These are phyloP conservation scores for Phainopepla nitens DNA, from an alignment of 2,113 vertebrate species.

Conservation along the genomic window DNA sequence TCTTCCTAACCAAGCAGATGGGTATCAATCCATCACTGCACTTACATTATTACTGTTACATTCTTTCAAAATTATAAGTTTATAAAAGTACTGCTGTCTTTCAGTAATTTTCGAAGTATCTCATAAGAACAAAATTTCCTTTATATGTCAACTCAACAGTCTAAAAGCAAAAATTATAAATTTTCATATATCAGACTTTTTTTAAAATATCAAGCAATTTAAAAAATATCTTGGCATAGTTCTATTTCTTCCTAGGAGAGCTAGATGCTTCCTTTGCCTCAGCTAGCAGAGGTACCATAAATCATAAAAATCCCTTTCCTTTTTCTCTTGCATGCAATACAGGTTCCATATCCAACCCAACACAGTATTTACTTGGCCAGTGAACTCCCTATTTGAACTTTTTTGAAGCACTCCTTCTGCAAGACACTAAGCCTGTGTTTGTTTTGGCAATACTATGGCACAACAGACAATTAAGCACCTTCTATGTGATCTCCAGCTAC, in stretches of 20 bases:
- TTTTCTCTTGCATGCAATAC: neutral
- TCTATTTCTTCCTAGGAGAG: neutral
- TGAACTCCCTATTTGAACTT: neutral
- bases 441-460: neutral
- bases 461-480: neutral
- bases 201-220: neutral
- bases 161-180: neutral
- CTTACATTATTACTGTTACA: neutral
- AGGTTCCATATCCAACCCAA: neutral
- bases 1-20: neutral
- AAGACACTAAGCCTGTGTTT: neutral
- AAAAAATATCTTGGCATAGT: neutral
- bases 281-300: neutral
- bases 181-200: neutral
- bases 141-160: neutral
- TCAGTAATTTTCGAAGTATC: neutral
- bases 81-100: neutral
- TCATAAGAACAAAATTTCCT: neutral
- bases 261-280: neutral
- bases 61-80: neutral
- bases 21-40: neutral
- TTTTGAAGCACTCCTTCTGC: neutral
- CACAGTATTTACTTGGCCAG: neutral
- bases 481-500: neutral
- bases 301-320: neutral